Evolutionary conservation across 2,888 invertebrate genomes (phyloP).

Genomic region (Dicyrtoma fusca): DNA sequence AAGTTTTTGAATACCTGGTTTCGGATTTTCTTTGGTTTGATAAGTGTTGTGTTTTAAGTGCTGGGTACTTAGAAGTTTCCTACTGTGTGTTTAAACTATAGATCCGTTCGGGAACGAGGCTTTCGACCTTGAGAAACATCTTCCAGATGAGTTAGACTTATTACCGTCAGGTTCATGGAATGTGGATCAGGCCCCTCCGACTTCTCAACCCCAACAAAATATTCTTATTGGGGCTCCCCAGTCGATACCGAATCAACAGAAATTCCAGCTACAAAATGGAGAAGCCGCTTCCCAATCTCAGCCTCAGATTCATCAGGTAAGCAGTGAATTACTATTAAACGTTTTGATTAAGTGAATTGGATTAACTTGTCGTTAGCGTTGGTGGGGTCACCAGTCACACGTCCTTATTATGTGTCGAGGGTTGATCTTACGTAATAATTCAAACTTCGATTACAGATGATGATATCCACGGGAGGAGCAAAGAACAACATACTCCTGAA

Average conservation of each 20-base stretch:
- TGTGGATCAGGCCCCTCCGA: slow-evolving; percentile 67
- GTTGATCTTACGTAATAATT: not conserved
- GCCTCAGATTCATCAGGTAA: slow-evolving; percentile 62
- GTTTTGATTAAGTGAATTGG: too few relatives aligned
- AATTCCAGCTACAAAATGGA: slow-evolving; percentile 56
- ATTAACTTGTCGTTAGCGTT: not conserved
- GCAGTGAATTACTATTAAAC: not conserved
- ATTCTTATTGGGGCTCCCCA: slow-evolving; percentile 58
- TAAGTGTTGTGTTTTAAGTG: slow-evolving; percentile 20
- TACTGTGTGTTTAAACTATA: slow-evolving; percentile 60
- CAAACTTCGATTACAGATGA: not conserved
- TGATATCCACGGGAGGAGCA: slow-evolving; percentile 39
- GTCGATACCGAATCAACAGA: slow-evolving; percentile 54
- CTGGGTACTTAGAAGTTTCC: not conserved
- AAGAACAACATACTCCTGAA: slow-evolving; percentile 51
- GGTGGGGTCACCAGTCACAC: too few relatives aligned
- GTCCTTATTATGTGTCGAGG: not conserved
- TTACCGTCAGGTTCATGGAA: slow-evolving; percentile 69
- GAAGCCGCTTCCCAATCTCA: slow-evolving; percentile 56
- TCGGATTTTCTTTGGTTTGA: not conserved
- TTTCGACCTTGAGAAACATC: slow-evolving; percentile 87
- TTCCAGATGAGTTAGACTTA: slow-evolving; percentile 84
- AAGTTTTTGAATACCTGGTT: not conserved
- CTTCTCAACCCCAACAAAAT: slow-evolving; percentile 68
- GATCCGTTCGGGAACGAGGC: slow-evolving; percentile 82